Percentiles rank a stretch among this genome's conserved stretches.
Evolutionary conservation across 2,113 vertebrate species (phyloP).

Genomic region (Pipra filicauda): DNA sequence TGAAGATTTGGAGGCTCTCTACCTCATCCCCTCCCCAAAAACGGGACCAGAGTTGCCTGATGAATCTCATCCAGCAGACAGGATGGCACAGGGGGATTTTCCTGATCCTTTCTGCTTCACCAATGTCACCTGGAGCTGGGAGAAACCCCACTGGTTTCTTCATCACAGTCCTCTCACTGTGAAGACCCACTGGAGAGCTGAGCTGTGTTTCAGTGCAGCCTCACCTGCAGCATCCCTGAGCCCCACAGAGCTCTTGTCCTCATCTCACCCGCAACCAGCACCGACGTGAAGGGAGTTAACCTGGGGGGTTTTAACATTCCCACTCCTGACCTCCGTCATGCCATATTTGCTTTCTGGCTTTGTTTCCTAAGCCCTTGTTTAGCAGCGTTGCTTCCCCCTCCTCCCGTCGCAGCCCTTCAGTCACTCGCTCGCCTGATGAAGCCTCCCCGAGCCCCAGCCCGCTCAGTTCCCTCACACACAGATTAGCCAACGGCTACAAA

Average conservation of each 20-base stretch:
- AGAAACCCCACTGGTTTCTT: background rate
- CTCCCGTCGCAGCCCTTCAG: background rate
- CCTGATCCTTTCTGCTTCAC: background rate
- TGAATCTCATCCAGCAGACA: background rate
- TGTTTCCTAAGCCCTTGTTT: background rate
- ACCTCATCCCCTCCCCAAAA: background rate
- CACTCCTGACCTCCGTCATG: background rate
- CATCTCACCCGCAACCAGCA: background rate
- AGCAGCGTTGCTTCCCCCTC: background rate
- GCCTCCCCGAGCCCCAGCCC: background rate
- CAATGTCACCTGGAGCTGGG: background rate
- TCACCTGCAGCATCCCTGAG: background rate
- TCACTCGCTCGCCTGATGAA: background rate
- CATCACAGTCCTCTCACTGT: background rate
- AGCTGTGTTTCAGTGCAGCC: background rate
- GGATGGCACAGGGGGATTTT: background rate
- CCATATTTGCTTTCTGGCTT: background rate
- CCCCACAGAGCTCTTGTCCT: background rate
- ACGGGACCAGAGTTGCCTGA: background rate
- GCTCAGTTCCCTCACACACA: background rate
- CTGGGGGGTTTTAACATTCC: background rate
- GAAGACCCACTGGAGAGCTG: background rate
- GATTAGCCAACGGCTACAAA: conserved; percentile 16
- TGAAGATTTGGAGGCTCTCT: background rate
- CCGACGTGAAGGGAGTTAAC: background rate